A percentile compares a stretch with the other conserved stretches of the same genome.
Conservation (phyloP, 2,888 invertebrate genomes). For the Colostygia pectinataria region DNA sequence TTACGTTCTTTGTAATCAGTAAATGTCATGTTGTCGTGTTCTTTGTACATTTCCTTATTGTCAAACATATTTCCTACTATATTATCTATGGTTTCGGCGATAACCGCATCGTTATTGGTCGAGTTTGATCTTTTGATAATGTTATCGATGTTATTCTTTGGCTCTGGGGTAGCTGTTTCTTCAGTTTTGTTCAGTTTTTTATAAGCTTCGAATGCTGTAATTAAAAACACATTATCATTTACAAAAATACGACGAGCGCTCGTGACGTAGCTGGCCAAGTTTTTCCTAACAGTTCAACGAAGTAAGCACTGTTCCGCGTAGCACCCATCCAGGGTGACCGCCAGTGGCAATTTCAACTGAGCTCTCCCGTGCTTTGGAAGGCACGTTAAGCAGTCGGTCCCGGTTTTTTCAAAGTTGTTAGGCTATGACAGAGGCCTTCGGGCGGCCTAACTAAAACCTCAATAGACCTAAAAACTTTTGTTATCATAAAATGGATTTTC, state of each 20-base stretch:
- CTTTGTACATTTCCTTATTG: conserved; percentile 16
- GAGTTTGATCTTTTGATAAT: conserved; percentile 7
- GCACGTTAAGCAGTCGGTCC: too few relatives aligned
- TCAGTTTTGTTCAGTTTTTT: conserved; percentile 42
- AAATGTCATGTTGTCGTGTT: conserved; percentile 13
- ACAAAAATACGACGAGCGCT: not conserved
- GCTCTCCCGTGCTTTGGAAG: too few relatives aligned
- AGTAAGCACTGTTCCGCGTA: too few relatives aligned
- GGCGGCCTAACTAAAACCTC: too few relatives aligned
- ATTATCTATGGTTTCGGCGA: conserved; percentile 33
- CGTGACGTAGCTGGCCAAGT: too few relatives aligned
- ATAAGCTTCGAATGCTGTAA: conserved; percentile 66
- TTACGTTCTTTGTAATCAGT: conserved; percentile 13
- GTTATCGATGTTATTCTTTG: conserved; percentile 29
- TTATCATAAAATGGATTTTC: too few relatives aligned
- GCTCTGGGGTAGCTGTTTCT: conserved; percentile 18
- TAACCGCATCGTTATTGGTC: conserved; percentile 39
- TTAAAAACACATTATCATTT: conserved; percentile 10
- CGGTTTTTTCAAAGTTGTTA: too few relatives aligned
- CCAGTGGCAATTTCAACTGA: too few relatives aligned
- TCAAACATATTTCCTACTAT: conserved; percentile 21
- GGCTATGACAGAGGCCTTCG: too few relatives aligned
- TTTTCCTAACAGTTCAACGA: too few relatives aligned
- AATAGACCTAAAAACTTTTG: too few relatives aligned
- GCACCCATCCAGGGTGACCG: too few relatives aligned